A percentile compares a stretch with the other conserved stretches of the same genome.
Conservation (phyloP, 92 coral and sea anemone species). For the Paragorgia papillata region DNA sequence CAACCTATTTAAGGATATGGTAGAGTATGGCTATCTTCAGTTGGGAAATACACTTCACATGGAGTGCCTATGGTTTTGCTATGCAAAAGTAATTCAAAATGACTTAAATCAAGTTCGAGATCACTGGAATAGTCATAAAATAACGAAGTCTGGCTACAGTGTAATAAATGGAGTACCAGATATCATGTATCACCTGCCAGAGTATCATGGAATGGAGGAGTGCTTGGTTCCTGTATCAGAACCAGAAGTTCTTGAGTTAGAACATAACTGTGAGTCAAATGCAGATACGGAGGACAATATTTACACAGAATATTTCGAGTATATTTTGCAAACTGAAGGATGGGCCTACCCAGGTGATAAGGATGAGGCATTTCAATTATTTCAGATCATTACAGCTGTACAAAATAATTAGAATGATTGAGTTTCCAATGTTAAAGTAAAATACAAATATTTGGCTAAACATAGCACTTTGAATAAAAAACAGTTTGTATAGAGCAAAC, state of each 20-base stretch:
- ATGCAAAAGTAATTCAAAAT: constrained; percentile 22
- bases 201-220: constrained; percentile 42
- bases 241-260: constrained; percentile 31
- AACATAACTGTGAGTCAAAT: constrained; percentile 40
- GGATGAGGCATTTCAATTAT: constrained; percentile 40
- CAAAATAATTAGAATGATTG: neutral
- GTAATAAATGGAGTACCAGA: constrained; percentile 46
- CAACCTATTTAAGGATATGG: constrained; percentile 30
- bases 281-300: constrained; percentile 17
- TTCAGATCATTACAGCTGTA: constrained; percentile 8
- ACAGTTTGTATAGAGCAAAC: too few relatives aligned
- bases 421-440: too few relatives aligned
- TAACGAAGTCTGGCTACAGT: constrained; percentile 41
- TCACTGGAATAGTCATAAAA: constrained; percentile 57
- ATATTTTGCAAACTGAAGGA: constrained; percentile 48
- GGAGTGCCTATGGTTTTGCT: constrained; percentile 31
- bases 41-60: constrained; percentile 18
- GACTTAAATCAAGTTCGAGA: constrained; percentile 43
- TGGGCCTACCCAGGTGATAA: constrained; percentile 41
- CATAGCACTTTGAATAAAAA: too few relatives aligned
- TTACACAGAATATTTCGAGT: constrained; percentile 42
- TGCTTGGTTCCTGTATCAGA: constrained; percentile 38
- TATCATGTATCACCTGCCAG: constrained; percentile 51
- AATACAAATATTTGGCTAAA: too few relatives aligned
- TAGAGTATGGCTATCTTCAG: constrained; percentile 10